These are phyloP conservation scores for Entomobrya multifasciata DNA, from an alignment of 2,888 invertebrate species.

Conservation along the genomic window DNA sequence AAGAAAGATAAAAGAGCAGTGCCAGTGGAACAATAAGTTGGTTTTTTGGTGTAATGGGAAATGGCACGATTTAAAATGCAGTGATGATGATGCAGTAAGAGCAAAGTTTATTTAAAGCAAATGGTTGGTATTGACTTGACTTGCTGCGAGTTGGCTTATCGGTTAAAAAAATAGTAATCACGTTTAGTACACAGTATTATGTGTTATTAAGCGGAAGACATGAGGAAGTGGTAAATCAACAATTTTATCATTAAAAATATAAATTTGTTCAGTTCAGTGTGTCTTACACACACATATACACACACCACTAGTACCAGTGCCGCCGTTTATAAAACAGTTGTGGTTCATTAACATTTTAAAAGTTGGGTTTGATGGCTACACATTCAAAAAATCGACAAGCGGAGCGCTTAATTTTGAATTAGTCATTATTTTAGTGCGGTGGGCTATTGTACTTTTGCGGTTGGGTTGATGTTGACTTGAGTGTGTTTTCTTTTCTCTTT, in stretches of 20 bases:
- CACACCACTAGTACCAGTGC: background rate
- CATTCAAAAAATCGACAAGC: background rate
- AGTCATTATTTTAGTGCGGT: conserved; percentile 11
- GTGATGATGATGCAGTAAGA: background rate
- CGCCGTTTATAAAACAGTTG: conserved; percentile 6
- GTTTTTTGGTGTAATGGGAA: conserved; percentile 22
- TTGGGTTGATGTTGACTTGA: background rate
- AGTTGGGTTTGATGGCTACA: conserved; percentile 13
- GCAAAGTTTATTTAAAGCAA: background rate
- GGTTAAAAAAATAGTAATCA: conserved; percentile 15
- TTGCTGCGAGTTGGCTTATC: conserved; percentile 15
- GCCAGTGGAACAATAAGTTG: conserved; percentile 2
- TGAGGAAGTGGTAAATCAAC: conserved; percentile 29
- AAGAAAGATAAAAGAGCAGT: background rate
- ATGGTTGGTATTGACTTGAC: conserved; percentile 29
- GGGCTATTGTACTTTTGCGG: background rate
- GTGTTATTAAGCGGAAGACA: background rate
- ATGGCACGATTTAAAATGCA: conserved; percentile 33
- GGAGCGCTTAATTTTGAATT: conserved; percentile 15
- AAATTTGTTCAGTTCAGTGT: background rate
- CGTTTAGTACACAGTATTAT: background rate
- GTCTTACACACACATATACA: background rate
- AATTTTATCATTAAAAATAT: conserved; percentile 30
- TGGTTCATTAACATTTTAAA: conserved; percentile 36
- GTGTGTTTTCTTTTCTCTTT: background rate